Evolutionary conservation across 1,140 invertebrate species (phyloP).

Genomic region (Hormaphis cornu): DNA sequence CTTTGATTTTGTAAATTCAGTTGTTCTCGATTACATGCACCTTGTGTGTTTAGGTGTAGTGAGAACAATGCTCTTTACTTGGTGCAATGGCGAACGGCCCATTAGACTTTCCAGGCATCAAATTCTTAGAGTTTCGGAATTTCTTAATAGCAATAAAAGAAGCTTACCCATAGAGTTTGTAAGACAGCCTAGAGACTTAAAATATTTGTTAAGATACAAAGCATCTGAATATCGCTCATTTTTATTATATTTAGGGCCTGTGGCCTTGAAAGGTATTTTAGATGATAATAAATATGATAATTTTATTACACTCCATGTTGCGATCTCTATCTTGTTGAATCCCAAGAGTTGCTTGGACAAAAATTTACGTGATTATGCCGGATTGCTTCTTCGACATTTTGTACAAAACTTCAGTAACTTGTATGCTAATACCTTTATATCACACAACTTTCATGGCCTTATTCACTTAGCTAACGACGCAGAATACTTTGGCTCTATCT

Average conservation of each 20-base stretch:
- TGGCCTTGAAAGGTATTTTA: slow-evolving; percentile 38
- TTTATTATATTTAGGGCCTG: slow-evolving; percentile 42
- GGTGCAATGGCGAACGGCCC: slow-evolving; percentile 30
- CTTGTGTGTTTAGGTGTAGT: slow-evolving; percentile 42
- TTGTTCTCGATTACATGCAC: slow-evolving; percentile 44
- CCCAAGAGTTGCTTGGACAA: not conserved
- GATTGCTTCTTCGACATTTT: slow-evolving; percentile 25
- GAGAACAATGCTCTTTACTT: slow-evolving; percentile 40
- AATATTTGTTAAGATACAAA: slow-evolving; percentile 39
- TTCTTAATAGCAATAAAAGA: slow-evolving; percentile 20
- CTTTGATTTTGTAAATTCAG: slow-evolving; percentile 40
- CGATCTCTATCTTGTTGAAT: slow-evolving; percentile 23
- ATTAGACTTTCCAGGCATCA: not conserved
- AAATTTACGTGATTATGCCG: slow-evolving; percentile 12
- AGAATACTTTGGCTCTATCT: slow-evolving; percentile 40
- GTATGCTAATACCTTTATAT: slow-evolving; percentile 34
- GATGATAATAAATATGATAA: slow-evolving; percentile 2
- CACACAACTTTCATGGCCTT: slow-evolving; percentile 38
- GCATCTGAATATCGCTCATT: slow-evolving; percentile 42
- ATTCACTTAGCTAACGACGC: slow-evolving; percentile 43
- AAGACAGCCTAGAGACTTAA: slow-evolving; percentile 36
- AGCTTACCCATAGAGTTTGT: slow-evolving; percentile 37
- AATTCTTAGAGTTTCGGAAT: slow-evolving; percentile 31
- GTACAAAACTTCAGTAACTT: not conserved
- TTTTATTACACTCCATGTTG: slow-evolving; percentile 25